Percentiles rank a stretch among this genome's conserved stretches.
Evolutionary conservation across 2,888 invertebrate genomes (phyloP).

Genomic region (Thera britannica): DNA sequence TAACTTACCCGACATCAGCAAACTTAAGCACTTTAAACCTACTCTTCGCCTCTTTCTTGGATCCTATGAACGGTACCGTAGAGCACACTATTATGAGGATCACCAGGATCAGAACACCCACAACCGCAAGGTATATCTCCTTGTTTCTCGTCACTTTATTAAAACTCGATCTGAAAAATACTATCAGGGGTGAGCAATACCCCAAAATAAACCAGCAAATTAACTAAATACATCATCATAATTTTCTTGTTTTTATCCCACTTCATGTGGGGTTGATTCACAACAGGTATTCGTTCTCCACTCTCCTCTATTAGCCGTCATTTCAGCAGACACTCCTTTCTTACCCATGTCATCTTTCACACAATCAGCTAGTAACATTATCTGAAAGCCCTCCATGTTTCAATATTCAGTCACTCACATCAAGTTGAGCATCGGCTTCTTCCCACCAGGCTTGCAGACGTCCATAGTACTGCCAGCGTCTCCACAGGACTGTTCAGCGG

Average conservation of each 20-base stretch:
- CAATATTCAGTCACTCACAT: not conserved
- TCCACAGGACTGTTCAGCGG: conserved; percentile 48
- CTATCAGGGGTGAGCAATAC: not conserved
- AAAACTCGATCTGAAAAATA: not conserved
- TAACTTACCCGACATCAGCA: not conserved
- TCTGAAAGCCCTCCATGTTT: too few species aligned
- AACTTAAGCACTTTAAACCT: not conserved
- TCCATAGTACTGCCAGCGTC: conserved; percentile 49
- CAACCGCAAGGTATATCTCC: conserved; percentile 10
- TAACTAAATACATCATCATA: too few species aligned
- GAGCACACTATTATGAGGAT: conserved; percentile 12
- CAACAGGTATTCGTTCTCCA: too few species aligned
- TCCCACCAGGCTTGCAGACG: conserved; percentile 38
- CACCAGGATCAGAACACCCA: conserved; percentile 5
- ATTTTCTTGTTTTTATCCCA: too few species aligned
- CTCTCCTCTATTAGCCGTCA: too few species aligned
- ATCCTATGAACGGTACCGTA: conserved; percentile 6
- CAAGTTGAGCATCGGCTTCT: conserved; percentile 4
- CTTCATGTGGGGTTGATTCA: too few species aligned
- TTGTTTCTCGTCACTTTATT: not conserved
- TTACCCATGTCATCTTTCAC: too few species aligned
- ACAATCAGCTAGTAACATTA: too few species aligned
- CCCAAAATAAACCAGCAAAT: not conserved
- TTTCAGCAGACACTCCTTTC: too few species aligned
- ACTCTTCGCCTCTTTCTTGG: not conserved